Conservation (phyloP, 2,888 invertebrate genomes). For the Coenonympha glycerion region DNA sequence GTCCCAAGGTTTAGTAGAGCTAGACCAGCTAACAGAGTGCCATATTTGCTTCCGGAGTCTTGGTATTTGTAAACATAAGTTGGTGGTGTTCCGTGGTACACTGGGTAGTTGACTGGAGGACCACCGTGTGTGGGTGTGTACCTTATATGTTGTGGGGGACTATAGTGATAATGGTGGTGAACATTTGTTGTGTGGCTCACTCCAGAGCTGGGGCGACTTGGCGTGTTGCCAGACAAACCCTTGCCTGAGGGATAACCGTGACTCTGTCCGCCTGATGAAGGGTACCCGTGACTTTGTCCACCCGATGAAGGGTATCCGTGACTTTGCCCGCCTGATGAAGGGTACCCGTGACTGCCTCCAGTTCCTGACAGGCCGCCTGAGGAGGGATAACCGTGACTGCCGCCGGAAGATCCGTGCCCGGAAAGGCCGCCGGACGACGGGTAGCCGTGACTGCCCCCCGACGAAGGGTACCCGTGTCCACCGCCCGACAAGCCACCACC, state of each 20-base stretch:
- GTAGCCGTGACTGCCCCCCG: conserved; percentile 33
- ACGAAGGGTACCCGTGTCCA: conserved; percentile 36
- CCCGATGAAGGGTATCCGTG: conserved; percentile 34
- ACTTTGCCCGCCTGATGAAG: conserved; percentile 30
- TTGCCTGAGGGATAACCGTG: conserved; percentile 33
- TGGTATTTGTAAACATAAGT: conserved; percentile 62
- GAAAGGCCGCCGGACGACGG: conserved; percentile 28
- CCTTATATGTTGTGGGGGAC: conserved; percentile 56
- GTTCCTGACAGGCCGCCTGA: conserved; percentile 25
- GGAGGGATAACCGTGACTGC: conserved; percentile 30
- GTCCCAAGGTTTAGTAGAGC: conserved; percentile 63
- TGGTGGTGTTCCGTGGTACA: conserved; percentile 57
- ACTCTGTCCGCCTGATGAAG: conserved; percentile 28
- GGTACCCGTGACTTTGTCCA: conserved; percentile 33
- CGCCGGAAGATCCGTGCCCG: conserved; percentile 44
- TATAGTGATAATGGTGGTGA: conserved; percentile 57
- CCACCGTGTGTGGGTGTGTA: conserved; percentile 51
- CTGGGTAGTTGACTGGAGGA: conserved; percentile 48
- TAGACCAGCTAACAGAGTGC: conserved; percentile 57
- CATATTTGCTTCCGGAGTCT: conserved; percentile 64
- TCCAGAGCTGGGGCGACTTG: conserved; percentile 23
- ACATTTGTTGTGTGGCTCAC: conserved; percentile 41
- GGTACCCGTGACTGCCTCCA: conserved; percentile 34
- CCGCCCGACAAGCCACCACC: conserved; percentile 34
- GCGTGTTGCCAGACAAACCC: conserved; percentile 34